Evolutionary conservation across 2,797 vertebrate species (phyloP), one percentile per base, ranked within the genome.

Genomic region (Eulemur coronatus): DNA sequence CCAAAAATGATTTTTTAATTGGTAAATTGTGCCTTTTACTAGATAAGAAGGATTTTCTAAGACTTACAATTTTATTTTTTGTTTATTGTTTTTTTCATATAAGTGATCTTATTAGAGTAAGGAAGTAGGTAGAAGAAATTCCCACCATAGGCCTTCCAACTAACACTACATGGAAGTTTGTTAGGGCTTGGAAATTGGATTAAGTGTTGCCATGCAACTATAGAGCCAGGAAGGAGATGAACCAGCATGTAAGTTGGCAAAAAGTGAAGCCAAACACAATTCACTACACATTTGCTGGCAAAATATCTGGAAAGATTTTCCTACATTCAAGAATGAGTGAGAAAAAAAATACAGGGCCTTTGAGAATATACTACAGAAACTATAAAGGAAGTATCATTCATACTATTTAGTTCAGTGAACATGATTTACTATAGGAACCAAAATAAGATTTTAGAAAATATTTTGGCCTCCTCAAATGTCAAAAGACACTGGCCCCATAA

Each of bases 251-350:
- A 94, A 88, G 28, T 1, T 86, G 87, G 84, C 59, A 89, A 61
- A 91, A 95, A 85, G 82, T 63, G 12, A 90, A 96, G 65, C 67
- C 63, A 89, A 87, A 79, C 17, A 52, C 38, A 87, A 67, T 89
- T 85, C 26, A 63, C 52, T 73, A 76, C 14, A 50, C 35, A 82
- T 89, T 80, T 94, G 12, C n/a, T 91, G 70, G 84, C 35, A 79
- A 95, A 92, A 84, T 76, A 87, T 52, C 46, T 94, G 38, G 38
- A 84, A 95, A 87, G 3, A 46, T 87, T 73, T 95, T 89, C 79
- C 69, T 87, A 72, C 15, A 76, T 76, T 79, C 57, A 87, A 70
- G 65, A 95, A 84, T 63, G 18, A 95, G 5, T 75, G 6, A 90
- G 67, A 7, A 75, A 59, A 33, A 43, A 13, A 35, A 15, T 59